Percentiles rank a stretch among this genome's conserved stretches.
These are phyloP conservation scores for Paradisaea rubra DNA, from an alignment of 2,113 vertebrate species.

Conservation along the genomic window DNA sequence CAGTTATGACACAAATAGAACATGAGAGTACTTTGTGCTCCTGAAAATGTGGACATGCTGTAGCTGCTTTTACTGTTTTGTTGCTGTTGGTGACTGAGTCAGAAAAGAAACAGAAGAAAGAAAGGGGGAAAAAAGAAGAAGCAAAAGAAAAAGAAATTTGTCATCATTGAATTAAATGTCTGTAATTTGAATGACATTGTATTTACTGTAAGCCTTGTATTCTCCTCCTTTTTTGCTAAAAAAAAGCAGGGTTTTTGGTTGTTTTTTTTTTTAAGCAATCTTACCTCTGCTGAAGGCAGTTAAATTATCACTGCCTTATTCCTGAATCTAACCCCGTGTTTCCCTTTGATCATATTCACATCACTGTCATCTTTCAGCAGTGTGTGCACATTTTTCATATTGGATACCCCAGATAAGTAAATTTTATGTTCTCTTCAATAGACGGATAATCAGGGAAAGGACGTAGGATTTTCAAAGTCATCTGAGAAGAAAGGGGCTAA, in stretches of 20 bases:
- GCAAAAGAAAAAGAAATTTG: neutral
- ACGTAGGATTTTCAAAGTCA: neutral
- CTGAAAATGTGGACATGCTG: neutral
- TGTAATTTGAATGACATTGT: neutral
- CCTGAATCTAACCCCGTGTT: neutral
- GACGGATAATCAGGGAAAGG: neutral
- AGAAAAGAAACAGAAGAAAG: neutral
- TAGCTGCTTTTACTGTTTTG: neutral
- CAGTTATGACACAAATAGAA: neutral
- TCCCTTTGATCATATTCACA: neutral
- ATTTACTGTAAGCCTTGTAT: neutral
- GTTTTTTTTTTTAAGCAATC: neutral
- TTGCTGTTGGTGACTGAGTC: neutral
- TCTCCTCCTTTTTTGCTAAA: neutral
- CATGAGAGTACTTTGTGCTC: neutral
- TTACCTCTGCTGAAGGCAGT: neutral
- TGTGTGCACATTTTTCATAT: neutral
- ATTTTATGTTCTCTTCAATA: neutral
- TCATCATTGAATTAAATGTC: neutral
- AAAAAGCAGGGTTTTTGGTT: neutral
- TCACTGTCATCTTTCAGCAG: neutral
- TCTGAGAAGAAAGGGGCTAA: neutral
- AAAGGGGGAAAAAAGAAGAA: neutral
- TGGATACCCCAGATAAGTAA: neutral
- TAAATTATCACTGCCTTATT: neutral